Percentiles rank a stretch among this genome's conserved stretches.
These are phyloP conservation scores for Chaetodon trifasciatus DNA, from an alignment of 2,797 vertebrate genomes.

Conservation along the genomic window DNA sequence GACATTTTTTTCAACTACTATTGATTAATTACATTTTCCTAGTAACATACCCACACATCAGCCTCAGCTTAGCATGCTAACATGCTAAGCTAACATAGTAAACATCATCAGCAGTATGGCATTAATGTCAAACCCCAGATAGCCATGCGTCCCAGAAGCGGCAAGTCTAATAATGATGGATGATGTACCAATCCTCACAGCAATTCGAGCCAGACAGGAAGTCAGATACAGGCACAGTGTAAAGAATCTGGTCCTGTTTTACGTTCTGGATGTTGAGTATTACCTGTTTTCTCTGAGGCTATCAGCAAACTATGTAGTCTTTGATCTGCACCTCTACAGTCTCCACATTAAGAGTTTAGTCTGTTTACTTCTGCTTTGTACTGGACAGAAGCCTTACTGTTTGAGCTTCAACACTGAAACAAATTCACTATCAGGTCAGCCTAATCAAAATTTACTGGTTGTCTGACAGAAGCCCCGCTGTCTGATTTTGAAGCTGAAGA, in stretches of 20 bases:
- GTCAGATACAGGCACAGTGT: no score
- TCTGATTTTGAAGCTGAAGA: constrained; percentile 1
- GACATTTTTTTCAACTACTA: no score
- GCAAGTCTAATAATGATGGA: no score
- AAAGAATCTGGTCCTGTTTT: neutral
- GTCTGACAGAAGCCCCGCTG: neutral
- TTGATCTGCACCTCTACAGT: neutral
- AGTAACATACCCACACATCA: no score
- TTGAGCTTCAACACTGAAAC: neutral
- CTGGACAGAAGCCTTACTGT: neutral
- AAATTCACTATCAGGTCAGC: neutral
- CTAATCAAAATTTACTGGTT: neutral
- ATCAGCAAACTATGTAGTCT: neutral
- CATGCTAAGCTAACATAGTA: neutral
- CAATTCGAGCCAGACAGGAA: no score
- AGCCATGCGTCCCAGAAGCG: no score
- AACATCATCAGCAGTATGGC: neutral
- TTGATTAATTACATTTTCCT: no score
- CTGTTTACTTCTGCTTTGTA: neutral
- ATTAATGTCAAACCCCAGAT: no score
- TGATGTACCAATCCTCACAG: no score
- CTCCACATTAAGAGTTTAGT: neutral
- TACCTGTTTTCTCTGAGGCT: neutral
- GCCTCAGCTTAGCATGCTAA: neutral
- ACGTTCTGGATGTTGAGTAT: neutral